These are phyloP conservation scores for Amphilophus citrinellus DNA, from an alignment of 2,113 vertebrate species.

Conservation along the genomic window DNA sequence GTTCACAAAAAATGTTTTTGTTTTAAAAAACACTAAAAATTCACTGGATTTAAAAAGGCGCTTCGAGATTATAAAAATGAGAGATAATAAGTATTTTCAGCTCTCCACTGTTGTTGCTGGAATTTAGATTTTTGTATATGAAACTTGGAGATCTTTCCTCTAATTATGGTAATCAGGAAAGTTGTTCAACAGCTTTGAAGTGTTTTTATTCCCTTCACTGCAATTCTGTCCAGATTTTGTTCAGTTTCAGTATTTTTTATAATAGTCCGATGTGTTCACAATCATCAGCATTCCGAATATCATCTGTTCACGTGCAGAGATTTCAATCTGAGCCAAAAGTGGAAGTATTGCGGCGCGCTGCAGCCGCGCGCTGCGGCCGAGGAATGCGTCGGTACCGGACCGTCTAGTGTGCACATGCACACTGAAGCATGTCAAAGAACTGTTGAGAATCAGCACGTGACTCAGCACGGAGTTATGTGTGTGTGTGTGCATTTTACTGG, in stretches of 20 bases:
- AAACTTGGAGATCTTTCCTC: background rate
- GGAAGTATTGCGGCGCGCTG: conserved; percentile 17
- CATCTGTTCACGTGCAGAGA: background rate
- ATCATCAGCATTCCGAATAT: background rate
- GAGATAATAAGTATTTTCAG: background rate
- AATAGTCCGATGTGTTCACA: background rate
- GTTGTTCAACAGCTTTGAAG: background rate
- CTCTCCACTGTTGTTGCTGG: background rate
- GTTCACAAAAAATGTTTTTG: background rate
- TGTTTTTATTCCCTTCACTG: background rate
- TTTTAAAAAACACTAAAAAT: background rate
- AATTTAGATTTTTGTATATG: background rate
- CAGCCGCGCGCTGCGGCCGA: background rate
- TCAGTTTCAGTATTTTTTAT: background rate
- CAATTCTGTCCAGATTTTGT: background rate
- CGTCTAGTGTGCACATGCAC: conserved; percentile 3
- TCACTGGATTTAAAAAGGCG: background rate
- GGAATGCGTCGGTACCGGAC: conserved; percentile 40
- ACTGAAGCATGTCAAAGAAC: conserved; percentile 24
- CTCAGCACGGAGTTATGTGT: conserved; percentile 43
- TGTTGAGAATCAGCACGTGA: conserved; percentile 43
- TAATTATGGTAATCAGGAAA: background rate
- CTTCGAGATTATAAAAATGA: background rate
- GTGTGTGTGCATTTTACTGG: background rate
- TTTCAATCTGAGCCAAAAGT: background rate